Percentiles rank a stretch among this genome's conserved stretches.
Evolutionary conservation across 2,113 vertebrate genomes (phyloP).

Genomic region (Tonatia bakeri): DNA sequence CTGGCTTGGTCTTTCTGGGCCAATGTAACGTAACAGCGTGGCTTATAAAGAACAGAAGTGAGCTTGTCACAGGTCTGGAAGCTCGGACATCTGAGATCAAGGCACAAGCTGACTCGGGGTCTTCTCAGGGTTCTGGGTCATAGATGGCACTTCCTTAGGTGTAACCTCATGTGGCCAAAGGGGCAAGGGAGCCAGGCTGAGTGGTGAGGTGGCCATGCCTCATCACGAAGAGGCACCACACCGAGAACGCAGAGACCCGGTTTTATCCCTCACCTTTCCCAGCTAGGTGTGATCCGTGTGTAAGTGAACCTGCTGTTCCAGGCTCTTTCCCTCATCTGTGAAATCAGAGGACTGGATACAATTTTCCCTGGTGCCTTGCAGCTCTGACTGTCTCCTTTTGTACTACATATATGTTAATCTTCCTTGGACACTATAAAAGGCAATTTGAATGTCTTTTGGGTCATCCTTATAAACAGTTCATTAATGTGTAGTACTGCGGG

Average conservation of each 20-base stretch:
- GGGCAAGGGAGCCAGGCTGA: neutral
- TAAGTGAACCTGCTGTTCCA: neutral
- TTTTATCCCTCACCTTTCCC: slow-evolving; percentile 14
- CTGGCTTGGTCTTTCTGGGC: neutral
- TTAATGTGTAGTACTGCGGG: neutral
- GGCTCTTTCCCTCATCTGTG: slow-evolving; percentile 6
- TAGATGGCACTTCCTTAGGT: neutral
- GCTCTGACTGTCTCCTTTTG: slow-evolving; percentile 3
- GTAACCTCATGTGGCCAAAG: neutral
- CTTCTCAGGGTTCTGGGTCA: neutral
- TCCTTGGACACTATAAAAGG: neutral
- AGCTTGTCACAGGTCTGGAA: neutral
- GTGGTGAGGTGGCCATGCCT: neutral
- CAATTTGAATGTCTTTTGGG: neutral
- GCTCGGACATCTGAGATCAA: neutral
- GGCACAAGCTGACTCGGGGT: too few relatives aligned
- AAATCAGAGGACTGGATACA: neutral
- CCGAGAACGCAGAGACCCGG: neutral
- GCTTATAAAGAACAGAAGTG: neutral
- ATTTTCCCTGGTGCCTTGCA: neutral
- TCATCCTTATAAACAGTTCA: neutral
- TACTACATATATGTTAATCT: slow-evolving; percentile 21
- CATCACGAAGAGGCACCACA: neutral
- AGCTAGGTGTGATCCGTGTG: slow-evolving; percentile 1
- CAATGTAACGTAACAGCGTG: neutral